Evolutionary conservation across 92 coral and sea anemone genomes (phyloP), one percentile per base, ranked within the genome.

Genomic region (Parazoanthus darwini): DNA sequence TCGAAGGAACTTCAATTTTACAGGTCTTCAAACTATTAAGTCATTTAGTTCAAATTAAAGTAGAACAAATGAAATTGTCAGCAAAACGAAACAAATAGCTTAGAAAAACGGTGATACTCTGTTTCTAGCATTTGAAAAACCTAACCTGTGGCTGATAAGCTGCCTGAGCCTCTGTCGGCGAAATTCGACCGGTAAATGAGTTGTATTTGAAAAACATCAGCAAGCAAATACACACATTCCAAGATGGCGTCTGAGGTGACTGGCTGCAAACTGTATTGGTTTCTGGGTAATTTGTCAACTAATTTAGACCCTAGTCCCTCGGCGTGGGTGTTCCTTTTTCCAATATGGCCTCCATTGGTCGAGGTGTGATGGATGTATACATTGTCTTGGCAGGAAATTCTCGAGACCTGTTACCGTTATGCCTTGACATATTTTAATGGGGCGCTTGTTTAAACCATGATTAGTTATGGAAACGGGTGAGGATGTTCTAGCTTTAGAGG

Each of bases 111-210:
- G 36, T 20, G 70, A 11, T 46, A 74, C 46, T 67, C n/a, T 67
- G 44, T 36, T 79, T 59, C 75, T 65, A 59, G 42, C 25, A 74
- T 16, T 35, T 48, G 11, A 18, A 33, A 38, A 18, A 39, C 4
- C 83, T 48, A 91, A 97, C 99, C 96, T 97, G 98, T 13, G 99
- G 98, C 74, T 97, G 99, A 86, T 94, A 97, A 50, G 99, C 94
- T 58, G 94, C 87, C 56, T 91, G 86, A 25, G 99, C 97, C 65
- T 97, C 99, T 65, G 99, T 79, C 33, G 98, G 83, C 75, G 92
- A 82, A 78, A 97, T 50, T 86, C 93, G 90, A 73, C 99, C 99
- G 79, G 93, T 86, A 81, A 95, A 97, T 20, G 98, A 90, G 82
- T 92, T 94, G 85, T 94, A 94, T 82, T 97, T 97, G 88, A 95